Conservation (phyloP, 2,888 invertebrate species). For the Siphlonurus alternatus region DNA sequence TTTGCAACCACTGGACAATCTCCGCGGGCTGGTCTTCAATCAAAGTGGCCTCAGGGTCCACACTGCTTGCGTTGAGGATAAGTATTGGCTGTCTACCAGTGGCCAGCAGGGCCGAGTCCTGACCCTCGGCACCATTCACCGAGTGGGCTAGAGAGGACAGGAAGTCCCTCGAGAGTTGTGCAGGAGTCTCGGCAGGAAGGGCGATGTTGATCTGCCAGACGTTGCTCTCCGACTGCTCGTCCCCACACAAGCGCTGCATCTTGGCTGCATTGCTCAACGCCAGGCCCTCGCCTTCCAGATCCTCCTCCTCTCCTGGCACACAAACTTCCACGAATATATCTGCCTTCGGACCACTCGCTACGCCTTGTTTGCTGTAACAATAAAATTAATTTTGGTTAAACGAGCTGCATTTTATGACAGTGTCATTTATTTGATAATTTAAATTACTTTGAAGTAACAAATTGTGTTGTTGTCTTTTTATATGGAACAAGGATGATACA, state of each 20-base stretch:
- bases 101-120: background rate
- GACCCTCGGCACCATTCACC: background rate
- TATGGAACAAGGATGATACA: no score
- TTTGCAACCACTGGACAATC: background rate
- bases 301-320: background rate
- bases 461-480: no score
- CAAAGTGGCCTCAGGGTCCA: background rate
- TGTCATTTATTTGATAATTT: no score
- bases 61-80: background rate
- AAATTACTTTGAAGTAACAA: no score
- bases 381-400: background rate
- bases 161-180: background rate
- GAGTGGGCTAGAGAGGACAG: background rate
- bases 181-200: background rate
- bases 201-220: background rate
- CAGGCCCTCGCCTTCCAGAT: background rate
- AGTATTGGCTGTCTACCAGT: background rate
- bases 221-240: background rate
- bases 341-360: background rate
- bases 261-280: background rate
- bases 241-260: background rate
- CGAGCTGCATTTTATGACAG: no score
- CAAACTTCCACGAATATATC: conserved; percentile 1
- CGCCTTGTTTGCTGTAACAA: background rate
- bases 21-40: background rate